Evolutionary conservation across 2,113 vertebrate genomes (phyloP).

Genomic region (Hemiprocne comata): DNA sequence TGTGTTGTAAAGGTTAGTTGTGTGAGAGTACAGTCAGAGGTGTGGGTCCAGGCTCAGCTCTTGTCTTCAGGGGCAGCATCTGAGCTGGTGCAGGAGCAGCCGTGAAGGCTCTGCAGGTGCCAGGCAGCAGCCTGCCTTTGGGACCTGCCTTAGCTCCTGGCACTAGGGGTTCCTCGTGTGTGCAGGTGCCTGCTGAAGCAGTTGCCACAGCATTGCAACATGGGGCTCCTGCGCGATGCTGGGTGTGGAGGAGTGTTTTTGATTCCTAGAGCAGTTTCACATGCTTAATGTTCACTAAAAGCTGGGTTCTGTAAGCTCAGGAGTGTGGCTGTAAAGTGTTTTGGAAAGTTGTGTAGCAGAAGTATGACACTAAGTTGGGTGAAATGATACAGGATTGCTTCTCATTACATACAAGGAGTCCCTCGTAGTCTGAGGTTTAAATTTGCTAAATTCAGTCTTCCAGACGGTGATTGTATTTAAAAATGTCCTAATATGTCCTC

Average conservation of each 20-base stretch:
- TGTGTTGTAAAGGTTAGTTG: background rate
- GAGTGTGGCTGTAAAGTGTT: background rate
- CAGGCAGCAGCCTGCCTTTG: too few relatives aligned
- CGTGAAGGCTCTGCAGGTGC: too few relatives aligned
- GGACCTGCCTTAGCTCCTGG: background rate
- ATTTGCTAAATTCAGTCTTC: background rate
- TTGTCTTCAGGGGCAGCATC: background rate
- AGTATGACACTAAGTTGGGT: background rate
- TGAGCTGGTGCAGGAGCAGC: background rate
- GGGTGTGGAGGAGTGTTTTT: background rate
- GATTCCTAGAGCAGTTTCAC: background rate
- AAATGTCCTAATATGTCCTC: background rate
- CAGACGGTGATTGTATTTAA: background rate
- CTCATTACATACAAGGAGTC: background rate
- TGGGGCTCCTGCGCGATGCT: background rate
- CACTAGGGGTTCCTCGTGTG: rapidly evolving
- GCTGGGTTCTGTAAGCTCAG: background rate
- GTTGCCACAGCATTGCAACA: rapidly evolving
- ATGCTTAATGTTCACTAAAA: background rate
- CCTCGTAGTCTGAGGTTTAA: background rate
- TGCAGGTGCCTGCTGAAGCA: background rate
- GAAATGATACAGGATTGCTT: background rate
- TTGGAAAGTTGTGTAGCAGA: background rate
- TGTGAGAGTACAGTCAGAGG: background rate
- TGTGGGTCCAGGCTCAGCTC: background rate